Evolutionary conservation across 2,113 vertebrate species (phyloP), one percentile per base, ranked within the genome.

Genomic region (Megaceryle torquata): DNA sequence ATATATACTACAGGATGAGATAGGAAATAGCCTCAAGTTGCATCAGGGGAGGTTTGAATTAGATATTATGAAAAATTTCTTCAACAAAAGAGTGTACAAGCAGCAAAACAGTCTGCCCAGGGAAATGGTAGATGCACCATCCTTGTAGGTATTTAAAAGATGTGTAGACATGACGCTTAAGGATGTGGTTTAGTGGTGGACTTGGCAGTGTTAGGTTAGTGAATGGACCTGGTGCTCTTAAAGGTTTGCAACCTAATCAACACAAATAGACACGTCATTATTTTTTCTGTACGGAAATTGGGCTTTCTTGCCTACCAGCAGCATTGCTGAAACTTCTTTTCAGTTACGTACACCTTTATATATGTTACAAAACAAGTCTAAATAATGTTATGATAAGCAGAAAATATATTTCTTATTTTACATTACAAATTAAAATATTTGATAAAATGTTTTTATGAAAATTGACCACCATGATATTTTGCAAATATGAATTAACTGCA

Each of bases 161-260:
- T 0, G 0, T 6, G 28, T 24, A 64, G 21, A 69, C 28, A 11
- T 15, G 20, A 13, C 2, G 20, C 25, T 50, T 24, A 44, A 9
- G 21, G 11, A 43, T 5, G 2, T 35, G 13, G 13, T 53, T 48
- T 70, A 39, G 9, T 15, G 10, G n/a, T 28, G 5, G 14, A 26
- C 21, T 70, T 64, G 26, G 15, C 4, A 22, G 6, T n/a, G 25
- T 3, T 82, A n/a, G 9, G 3, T 50, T 61, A 57, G 74, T 1
- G 2, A 24, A 33, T 68, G 10, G 51, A 46, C n/a, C 20, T 3
- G 0, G 13, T 60, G 60, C 24, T 28, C 18, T 87, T 46, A 46
- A 57, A 6, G 10, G 7, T n/a, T 70, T 79, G 3, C 22, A 76
- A 20, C 9, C 5, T 50, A 50, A 88, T 37, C 37, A 37, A 50